Evolutionary conservation across 1,140 invertebrate genomes (phyloP), one percentile per base, ranked within the genome.

Genomic region (Bathynomus jamesi): DNA sequence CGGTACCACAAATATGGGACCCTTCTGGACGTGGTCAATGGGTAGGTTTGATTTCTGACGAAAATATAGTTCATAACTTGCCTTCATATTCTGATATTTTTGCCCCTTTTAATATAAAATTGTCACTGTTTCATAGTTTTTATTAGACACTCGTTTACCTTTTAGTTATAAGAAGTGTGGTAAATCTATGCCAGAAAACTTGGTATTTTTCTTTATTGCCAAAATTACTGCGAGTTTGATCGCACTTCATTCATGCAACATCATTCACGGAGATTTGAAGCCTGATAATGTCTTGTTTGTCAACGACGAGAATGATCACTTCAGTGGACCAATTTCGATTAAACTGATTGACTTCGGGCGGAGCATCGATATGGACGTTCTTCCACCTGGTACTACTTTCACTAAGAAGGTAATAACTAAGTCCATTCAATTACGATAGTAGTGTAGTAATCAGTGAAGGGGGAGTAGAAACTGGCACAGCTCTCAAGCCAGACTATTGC

Each of bases 251-350:
- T 89, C 91, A 78, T 89, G 90, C 76, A 87, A 90, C 81, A 95
- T 99, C 68, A 91, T 99, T 72, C 96, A 99, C 82, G 95, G 91
- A 2, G 96, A 98, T 81, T 92, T 99, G 53, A 99, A 98, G 83
- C 95, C 96, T 1, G 96, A 99, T 81, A 99, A 99, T 83, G 95
- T 98, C 82, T 82, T 98, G 76, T 83, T 97, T 29, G 88, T 89
- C 83, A 85, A 86, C 25, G 68, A 74, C 46, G 74, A 76, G 21
- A 40, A 60, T 11, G 31, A 76, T 10, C 46, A 76, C 65, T 32
- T 21, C 28, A 13, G 10, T 4, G 65, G 65, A 25, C 73, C 70
- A 7, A 31, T 28, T 7, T 75, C 69, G 21, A 82, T 94, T 72
- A 89, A 92, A 78, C 81, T 95, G 61, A 94, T 94, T 79, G 93